Base-by-base conservation (phyloP, 2,113 vertebrate genomes). In the Taurulus bubalis region DNA sequence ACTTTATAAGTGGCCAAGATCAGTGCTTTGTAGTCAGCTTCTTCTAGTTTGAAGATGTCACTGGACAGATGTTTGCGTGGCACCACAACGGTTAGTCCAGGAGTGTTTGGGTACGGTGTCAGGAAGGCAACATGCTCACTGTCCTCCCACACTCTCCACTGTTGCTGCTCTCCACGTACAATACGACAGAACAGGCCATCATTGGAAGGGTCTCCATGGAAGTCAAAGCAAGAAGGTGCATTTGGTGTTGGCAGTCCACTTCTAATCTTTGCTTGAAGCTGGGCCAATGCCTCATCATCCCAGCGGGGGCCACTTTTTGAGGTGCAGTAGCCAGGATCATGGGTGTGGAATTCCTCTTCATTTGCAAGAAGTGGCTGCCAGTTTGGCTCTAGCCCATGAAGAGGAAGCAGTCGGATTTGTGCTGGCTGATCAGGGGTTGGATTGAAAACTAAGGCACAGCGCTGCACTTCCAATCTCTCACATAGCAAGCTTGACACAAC, bases 111-210 rank as follows among this genome's bases (percentile, higher is more conserved):
- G 80, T 93, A 95, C 7, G 95, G 95, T 53, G 94, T 95, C 6
- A 96, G 90, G 70, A 96, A 95, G 2, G 95, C 94, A 59, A 95
- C 94, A 82, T 95, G 93, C 40, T 91, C 75, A 53, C 58, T 87
- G 82, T 96, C 95, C 78, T 96, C 95, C 95, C 95, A 96, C 11
- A 96, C 90, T 66, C 95, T 89, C 95, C 95, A 96, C 62, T 96
- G 95, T 79, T 93, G 70, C 87, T 95, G 92, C 69, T 94, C 86
- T 15, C 95, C 95, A 30, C 90, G 90, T 14, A 96, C 91, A 77
- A 96, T 95, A 15, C 90, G 92, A 22, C 93, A 91, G 79, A 95
- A 95, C 9, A 96, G 82, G 77, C 88, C 80, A 22, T 86, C 38
- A 67, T 90, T 24, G 4, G 87, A 88, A 18, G 73, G 69, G 26